Evolutionary conservation across 2,113 vertebrate species (phyloP).

Genomic region (Microtus pennsylvanicus): DNA sequence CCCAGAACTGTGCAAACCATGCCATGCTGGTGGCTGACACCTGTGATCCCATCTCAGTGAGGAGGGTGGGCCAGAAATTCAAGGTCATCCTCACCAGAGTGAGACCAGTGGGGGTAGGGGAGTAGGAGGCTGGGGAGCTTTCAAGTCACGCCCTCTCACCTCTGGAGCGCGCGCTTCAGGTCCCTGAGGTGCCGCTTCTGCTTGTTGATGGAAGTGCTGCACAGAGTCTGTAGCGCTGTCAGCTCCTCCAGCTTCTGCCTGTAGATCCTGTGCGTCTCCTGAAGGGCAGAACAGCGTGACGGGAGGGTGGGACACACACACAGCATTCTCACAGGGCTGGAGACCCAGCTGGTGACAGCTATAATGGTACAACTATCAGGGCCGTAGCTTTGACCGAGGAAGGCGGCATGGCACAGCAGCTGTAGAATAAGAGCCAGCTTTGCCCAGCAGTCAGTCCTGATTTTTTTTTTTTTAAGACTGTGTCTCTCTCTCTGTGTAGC

Average conservation of each 20-base stretch:
- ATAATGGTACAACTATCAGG: background rate
- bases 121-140: background rate
- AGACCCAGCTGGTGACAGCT: background rate
- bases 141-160: conserved; percentile 81
- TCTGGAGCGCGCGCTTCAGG: conserved; percentile 88
- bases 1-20: background rate
- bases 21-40: background rate
- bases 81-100: background rate
- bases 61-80: background rate
- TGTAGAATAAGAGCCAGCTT: background rate
- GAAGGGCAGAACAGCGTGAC: background rate
- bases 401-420: background rate
- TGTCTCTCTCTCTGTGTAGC: background rate
- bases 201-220: conserved; percentile 92
- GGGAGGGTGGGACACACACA: background rate
- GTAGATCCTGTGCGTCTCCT: conserved; percentile 98
- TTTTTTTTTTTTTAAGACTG: background rate
- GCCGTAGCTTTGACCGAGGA: background rate
- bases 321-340: background rate
- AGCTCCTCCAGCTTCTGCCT: conserved; percentile 96
- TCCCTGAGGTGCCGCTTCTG: conserved; percentile 93
- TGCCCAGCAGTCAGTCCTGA: background rate
- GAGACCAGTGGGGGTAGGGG: background rate
- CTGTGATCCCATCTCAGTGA: background rate
- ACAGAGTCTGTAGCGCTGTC: conserved; percentile 91